Base-by-base conservation (phyloP, 2,113 vertebrate species). In the Cyanoramphus novaezelandiae region DNA sequence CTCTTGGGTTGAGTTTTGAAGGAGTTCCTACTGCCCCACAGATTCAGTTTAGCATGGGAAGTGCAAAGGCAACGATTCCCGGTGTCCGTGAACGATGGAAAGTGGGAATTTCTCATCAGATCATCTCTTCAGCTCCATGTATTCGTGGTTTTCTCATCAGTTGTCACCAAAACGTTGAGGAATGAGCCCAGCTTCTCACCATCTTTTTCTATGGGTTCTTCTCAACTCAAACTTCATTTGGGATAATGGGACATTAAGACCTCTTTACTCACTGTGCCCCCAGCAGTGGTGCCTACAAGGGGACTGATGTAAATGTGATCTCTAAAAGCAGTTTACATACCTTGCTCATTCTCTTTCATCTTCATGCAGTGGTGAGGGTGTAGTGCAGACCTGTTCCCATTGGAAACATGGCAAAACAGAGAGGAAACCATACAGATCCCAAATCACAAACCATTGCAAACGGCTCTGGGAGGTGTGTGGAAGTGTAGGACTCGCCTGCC, bases 21-120 rank as follows among this genome's bases (percentile, higher is more conserved):
- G 6, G 55, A 37, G n/a, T 63, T 88, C 57, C 62, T 37, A 13
- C 31, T 63, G 90, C 27, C 0, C 17, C 29, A n/a, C 23, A 23
- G 59, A 9, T 65, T 43, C 10, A 0, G 21, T 74, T 53, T 15
- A 46, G 60, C 57, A 57, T 12, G 37, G 41, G 60, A 41, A 31
- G 29, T 82, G 46, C 25, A 3, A 8, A 3, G 43, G 55, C 60
- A 29, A 3, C 1, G 1, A 17, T 53, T 82, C 46, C 2, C 0
- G 1, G 18, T 13, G 39, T 9, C 15, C 72, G 59, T 74, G 64
- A 77, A 33, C 24, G 17, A 18, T 10, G 31, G 28, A 9, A 60
- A 69, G 28, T 28, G 3, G 3, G 7, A 2, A 27, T 41, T 41
- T 86, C 47, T 33, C 43, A 43, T 7, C 59, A 47, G 63, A 4